phyloP scores from a whole-genome alignment of 2,113 vertebrate species.

The Sylvicapra grimmia region DNA sequence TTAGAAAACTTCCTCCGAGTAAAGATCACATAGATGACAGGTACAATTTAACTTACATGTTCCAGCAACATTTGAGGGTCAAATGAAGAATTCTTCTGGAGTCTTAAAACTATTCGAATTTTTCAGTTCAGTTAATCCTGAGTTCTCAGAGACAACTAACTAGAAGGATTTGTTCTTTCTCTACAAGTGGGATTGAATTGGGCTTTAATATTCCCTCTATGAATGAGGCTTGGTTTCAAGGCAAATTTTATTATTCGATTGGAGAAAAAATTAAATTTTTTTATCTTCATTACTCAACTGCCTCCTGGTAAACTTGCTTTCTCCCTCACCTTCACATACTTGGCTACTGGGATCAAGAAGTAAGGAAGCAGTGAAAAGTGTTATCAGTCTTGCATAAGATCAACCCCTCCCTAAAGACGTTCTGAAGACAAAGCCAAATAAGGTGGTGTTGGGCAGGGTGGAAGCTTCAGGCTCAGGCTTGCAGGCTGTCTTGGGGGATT shows the following conservation, averaged over 20 bases:
- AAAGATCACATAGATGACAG: background rate
- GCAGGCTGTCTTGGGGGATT: constrained; percentile 7
- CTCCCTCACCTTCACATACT: background rate
- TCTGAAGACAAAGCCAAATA: constrained; percentile 52
- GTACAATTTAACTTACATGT: background rate
- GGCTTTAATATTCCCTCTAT: constrained; percentile 30
- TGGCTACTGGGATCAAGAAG: constrained; percentile 52
- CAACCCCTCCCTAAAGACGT: constrained; percentile 65
- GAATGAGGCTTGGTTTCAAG: constrained; percentile 49
- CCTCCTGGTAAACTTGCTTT: constrained; percentile 61
- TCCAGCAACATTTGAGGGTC: background rate
- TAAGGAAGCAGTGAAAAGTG: constrained; percentile 46
- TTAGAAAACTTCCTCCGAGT: background rate
- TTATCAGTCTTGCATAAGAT: constrained; percentile 57
- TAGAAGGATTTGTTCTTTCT: background rate
- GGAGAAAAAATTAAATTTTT: background rate
- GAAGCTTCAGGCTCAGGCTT: constrained; percentile 63
- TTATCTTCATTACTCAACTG: background rate
- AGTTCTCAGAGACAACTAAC: background rate
- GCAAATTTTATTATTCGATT: constrained; percentile 58
- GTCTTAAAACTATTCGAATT: background rate
- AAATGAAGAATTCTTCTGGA: background rate
- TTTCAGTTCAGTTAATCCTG: background rate
- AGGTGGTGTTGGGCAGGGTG: constrained; percentile 12
- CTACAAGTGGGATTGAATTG: background rate